Evolutionary conservation across 2,888 invertebrate species (phyloP).

Genomic region (Pteria penguin): DNA sequence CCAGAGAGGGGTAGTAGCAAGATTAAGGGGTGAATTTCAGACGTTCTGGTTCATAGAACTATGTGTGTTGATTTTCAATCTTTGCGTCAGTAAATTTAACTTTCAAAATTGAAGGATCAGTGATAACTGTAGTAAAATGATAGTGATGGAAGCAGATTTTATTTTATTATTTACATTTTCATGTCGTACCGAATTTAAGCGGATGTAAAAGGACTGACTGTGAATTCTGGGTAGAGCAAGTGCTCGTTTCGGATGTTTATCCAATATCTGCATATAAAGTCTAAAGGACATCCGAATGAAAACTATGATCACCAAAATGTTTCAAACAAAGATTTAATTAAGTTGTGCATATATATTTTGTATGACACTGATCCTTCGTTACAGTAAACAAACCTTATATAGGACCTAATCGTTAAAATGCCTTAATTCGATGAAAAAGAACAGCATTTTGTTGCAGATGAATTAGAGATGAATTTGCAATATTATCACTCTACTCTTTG

Average conservation of each 20-base stretch:
- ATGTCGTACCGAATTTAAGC: slow-evolving; percentile 40
- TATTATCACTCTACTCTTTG: too few relatives aligned
- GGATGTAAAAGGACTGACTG: slow-evolving; percentile 41
- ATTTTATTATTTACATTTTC: slow-evolving; percentile 7
- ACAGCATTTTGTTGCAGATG: too few relatives aligned
- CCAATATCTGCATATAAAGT: background rate
- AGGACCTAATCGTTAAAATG: too few relatives aligned
- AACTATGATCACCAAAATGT: slow-evolving; percentile 1
- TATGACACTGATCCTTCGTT: slow-evolving; percentile 15
- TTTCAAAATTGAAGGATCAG: too few relatives aligned
- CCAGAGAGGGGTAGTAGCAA: too few relatives aligned
- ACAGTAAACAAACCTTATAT: slow-evolving; percentile 34
- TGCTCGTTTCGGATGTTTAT: background rate
- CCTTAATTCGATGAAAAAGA: too few relatives aligned
- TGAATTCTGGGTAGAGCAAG: slow-evolving; percentile 40
- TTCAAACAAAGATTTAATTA: background rate
- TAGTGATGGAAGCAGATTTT: slow-evolving; percentile 22
- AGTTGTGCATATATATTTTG: background rate
- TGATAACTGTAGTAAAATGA: too few relatives aligned
- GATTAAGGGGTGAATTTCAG: too few relatives aligned
- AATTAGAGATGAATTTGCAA: background rate
- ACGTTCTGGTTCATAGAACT: too few relatives aligned
- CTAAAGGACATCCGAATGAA: background rate
- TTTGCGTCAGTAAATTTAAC: too few relatives aligned
- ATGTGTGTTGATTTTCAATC: too few relatives aligned